A percentile compares a stretch with the other conserved stretches of the same genome.
Conservation (phyloP, 2,888 invertebrate genomes). For the Chalcosyrphus nemorum region DNA sequence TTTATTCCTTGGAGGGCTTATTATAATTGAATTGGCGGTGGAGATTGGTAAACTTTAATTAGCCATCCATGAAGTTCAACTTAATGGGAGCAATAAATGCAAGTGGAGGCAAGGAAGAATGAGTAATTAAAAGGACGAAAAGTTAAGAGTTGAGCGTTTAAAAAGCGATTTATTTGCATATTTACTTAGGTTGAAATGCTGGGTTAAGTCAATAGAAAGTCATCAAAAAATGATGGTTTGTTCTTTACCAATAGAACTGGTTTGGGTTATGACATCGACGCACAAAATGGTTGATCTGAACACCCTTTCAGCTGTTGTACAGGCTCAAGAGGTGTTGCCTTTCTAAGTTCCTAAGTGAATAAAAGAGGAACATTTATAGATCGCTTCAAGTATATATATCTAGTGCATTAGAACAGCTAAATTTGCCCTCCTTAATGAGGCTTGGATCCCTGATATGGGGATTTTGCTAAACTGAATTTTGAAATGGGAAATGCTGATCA, state of each 20-base stretch:
- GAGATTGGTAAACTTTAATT: not conserved
- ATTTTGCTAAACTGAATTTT: no score
- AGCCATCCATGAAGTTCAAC: conserved; percentile 2
- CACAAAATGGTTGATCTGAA: no score
- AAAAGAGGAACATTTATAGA: no score
- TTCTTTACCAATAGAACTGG: not conserved
- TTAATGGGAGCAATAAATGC: not conserved
- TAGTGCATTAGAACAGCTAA: no score
- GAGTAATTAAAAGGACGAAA: not conserved
- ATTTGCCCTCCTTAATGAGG: no score
- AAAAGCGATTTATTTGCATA: not conserved
- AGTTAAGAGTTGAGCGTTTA: not conserved
- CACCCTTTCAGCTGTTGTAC: no score
- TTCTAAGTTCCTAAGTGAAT: no score
- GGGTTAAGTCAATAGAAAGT: not conserved
- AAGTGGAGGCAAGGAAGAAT: not conserved
- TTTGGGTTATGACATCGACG: no score
- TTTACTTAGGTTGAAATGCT: not conserved
- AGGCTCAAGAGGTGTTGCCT: no score
- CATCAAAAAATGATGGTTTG: not conserved
- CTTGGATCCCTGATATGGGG: no score
- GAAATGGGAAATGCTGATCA: no score
- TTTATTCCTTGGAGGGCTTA: not conserved
- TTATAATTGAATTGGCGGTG: not conserved
- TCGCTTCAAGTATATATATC: no score